phyloP scores from a whole-genome alignment of 2,888 invertebrate species.

The Cheilosia impressa region DNA sequence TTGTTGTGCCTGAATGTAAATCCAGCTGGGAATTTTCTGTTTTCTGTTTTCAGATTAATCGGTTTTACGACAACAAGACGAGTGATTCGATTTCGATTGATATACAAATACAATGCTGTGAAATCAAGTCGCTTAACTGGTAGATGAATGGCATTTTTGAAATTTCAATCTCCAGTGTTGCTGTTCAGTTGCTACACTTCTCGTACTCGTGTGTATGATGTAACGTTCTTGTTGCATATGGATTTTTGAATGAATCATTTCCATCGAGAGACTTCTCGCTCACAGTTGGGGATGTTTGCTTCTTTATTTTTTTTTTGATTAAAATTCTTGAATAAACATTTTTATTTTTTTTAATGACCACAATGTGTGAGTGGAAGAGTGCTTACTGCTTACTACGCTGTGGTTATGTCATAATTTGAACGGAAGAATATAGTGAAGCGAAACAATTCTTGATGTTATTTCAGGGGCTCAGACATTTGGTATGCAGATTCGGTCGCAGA shows the following conservation, averaged over 20 bases:
- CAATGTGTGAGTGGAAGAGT: constrained; percentile 18
- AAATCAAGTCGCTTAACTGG: not conserved
- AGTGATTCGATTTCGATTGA: constrained; percentile 9
- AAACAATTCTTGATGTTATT: too few relatives aligned
- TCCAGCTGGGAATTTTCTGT: not conserved
- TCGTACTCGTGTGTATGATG: constrained; percentile 8
- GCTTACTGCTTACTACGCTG: not conserved
- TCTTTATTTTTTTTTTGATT: constrained; percentile 9
- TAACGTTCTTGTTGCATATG: not conserved
- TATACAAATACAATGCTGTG: not conserved
- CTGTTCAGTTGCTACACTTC: constrained; percentile 14
- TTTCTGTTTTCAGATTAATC: constrained; percentile 40
- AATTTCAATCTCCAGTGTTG: not conserved
- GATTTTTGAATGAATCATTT: constrained; percentile 22
- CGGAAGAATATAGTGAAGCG: not conserved
- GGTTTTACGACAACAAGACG: not conserved
- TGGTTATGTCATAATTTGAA: constrained; percentile 14
- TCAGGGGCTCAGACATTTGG: too few relatives aligned
- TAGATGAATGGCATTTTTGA: constrained; percentile 37
- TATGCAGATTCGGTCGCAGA: too few relatives aligned
- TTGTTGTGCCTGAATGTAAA: not conserved
- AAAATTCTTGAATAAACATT: constrained; percentile 53
- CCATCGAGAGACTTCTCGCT: not conserved
- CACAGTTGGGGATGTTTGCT: too few relatives aligned
- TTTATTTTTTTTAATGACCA: constrained; percentile 17